Conservation (phyloP, 1,140 invertebrate genomes). For the Philaenus spumarius region DNA sequence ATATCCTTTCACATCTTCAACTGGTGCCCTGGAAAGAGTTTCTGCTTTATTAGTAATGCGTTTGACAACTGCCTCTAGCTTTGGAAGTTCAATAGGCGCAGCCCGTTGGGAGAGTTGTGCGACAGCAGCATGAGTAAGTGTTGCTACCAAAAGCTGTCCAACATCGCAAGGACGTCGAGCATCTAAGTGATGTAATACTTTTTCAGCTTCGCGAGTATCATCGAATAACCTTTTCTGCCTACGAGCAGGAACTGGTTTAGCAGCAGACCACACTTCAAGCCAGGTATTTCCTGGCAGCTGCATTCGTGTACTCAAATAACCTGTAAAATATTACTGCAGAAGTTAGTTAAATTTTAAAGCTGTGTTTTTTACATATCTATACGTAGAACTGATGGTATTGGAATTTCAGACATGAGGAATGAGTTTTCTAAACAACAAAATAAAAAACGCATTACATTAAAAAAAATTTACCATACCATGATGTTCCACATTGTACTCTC, state of each 20-base stretch:
- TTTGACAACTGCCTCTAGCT: conserved; percentile 39
- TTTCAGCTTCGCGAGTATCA: conserved; percentile 92
- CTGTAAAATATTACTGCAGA: no score
- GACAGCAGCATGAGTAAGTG: conserved; percentile 55
- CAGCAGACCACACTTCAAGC: conserved; percentile 81
- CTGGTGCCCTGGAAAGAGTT: conserved; percentile 44
- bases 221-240: conserved; percentile 91
- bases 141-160: conserved; percentile 61
- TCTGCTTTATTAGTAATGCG: conserved; percentile 46
- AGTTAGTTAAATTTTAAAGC: no score
- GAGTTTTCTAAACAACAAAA: no score
- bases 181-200: conserved; percentile 62
- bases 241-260: conserved; percentile 77
- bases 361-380: no score
- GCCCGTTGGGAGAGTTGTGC: conserved; percentile 47
- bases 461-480: no score
- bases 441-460: no score
- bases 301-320: conserved; percentile 86
- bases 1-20: conserved; percentile 44
- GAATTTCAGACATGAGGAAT: no score
- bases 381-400: no score
- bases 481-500: no score
- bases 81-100: conserved; percentile 37
- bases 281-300: conserved; percentile 91
- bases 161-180: conserved; percentile 62